These are phyloP conservation scores for Lycodopsis pacificus DNA, from an alignment of 2,797 vertebrate genomes.

Conservation along the genomic window DNA sequence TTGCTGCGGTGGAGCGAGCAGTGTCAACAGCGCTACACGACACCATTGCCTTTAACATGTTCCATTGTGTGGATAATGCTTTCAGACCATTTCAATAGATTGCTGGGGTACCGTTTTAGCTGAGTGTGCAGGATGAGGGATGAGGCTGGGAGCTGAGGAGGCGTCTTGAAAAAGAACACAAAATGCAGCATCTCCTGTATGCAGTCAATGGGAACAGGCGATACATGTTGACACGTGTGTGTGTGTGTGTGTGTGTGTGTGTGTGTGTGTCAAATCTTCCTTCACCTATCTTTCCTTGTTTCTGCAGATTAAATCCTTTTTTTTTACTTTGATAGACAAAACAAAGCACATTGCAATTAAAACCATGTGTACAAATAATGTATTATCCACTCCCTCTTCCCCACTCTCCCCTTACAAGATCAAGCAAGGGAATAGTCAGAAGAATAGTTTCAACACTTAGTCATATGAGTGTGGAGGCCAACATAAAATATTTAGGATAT, in stretches of 20 bases:
- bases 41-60: slow-evolving; percentile 81
- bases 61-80: slow-evolving; percentile 80
- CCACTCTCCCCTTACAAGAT: slow-evolving; percentile 5
- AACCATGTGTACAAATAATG: slow-evolving; percentile 7
- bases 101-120: slow-evolving; percentile 79
- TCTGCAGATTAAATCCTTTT: slow-evolving; percentile 3
- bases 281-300: background rate
- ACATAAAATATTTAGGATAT: slow-evolving; percentile 24
- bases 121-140: slow-evolving; percentile 82
- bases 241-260: background rate
- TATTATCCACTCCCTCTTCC: slow-evolving; percentile 3
- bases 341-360: slow-evolving; percentile 18
- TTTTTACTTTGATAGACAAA: slow-evolving; percentile 32
- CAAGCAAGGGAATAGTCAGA: slow-evolving; percentile 15
- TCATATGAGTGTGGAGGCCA: slow-evolving; percentile 30
- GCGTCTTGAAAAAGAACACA: slow-evolving; percentile 83
- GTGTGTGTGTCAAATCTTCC: background rate
- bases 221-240: slow-evolving; percentile 65
- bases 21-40: slow-evolving; percentile 77
- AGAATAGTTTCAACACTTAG: slow-evolving; percentile 21
- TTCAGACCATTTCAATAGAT: slow-evolving; percentile 83
- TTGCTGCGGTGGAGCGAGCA: slow-evolving; percentile 57
- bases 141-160: slow-evolving; percentile 81
- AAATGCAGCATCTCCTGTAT: slow-evolving; percentile 79
- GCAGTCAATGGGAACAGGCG: slow-evolving; percentile 72